phyloP scores from a whole-genome alignment of 2,797 vertebrate genomes.

The Sebastes reedi region DNA sequence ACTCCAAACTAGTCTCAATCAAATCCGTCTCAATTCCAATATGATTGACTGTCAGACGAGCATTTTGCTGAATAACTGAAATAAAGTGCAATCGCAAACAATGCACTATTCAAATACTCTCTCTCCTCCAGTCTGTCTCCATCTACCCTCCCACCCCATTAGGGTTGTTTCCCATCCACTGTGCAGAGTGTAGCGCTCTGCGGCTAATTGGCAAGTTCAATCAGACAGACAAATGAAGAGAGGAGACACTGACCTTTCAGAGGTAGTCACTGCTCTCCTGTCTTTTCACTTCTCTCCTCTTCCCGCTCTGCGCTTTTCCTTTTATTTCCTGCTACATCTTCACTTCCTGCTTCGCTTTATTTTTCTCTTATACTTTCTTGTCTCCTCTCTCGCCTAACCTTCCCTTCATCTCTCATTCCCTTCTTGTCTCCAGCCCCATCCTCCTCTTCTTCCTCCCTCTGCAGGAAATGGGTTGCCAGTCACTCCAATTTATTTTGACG shows the following conservation, averaged over 20 bases:
- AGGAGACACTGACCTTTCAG: conserved; percentile 80
- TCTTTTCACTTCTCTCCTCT: conserved; percentile 37
- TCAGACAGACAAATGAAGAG: conserved; percentile 82
- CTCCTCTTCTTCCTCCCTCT: background rate
- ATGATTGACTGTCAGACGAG: background rate
- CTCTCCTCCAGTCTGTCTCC: conserved; percentile 11
- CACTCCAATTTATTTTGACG: conserved; percentile 65
- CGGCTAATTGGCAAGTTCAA: conserved; percentile 83
- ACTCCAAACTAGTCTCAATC: background rate
- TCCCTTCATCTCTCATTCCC: conserved; percentile 1
- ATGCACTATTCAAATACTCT: conserved; percentile 23
- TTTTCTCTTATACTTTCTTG: background rate
- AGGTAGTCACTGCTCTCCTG: conserved; percentile 57
- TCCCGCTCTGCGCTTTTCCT: background rate
- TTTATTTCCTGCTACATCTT: conserved; percentile 18
- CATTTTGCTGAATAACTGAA: conserved; percentile 11
- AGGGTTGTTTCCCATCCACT: conserved; percentile 76
- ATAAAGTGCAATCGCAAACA: conserved; percentile 14
- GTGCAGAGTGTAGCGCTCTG: conserved; percentile 59
- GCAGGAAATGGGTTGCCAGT: conserved; percentile 54
- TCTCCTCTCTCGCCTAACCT: background rate
- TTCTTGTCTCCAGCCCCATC: conserved; percentile 5
- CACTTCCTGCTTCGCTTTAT: background rate
- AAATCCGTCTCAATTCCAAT: conserved; percentile 13
- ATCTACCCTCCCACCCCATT: conserved; percentile 60